Evolutionary conservation across 2,888 invertebrate species (phyloP).

Genomic region (Globia sparganii): DNA sequence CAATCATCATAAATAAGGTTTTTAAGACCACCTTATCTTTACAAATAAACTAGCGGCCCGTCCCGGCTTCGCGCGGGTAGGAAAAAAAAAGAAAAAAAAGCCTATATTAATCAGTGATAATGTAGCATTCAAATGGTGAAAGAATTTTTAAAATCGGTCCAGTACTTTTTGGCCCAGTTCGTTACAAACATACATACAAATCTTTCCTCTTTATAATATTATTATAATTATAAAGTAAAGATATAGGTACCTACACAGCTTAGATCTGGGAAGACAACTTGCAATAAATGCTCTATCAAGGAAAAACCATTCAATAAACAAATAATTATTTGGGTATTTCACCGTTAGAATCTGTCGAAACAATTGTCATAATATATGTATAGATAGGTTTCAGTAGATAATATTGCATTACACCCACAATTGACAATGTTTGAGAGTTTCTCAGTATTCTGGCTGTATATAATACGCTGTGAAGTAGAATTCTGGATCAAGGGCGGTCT

Average conservation of each 20-base stretch:
- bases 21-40: conserved; percentile 24
- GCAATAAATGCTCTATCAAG: neutral
- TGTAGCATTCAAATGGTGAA: too few relatives aligned
- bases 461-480: conserved; percentile 56
- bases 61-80: too few relatives aligned
- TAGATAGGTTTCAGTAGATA: conserved; percentile 37
- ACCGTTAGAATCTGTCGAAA: conserved; percentile 25
- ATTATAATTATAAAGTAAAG: too few relatives aligned
- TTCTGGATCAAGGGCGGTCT: conserved; percentile 64
- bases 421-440: conserved; percentile 52
- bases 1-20: conserved; percentile 13
- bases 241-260: too few relatives aligned
- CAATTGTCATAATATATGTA: conserved; percentile 27
- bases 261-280: neutral
- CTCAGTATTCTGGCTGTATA: conserved; percentile 57
- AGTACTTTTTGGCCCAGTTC: too few relatives aligned
- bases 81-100: too few relatives aligned
- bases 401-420: conserved; percentile 41
- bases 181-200: too few relatives aligned
- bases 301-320: neutral
- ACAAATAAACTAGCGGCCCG: too few relatives aligned
- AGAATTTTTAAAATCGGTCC: too few relatives aligned
- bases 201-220: too few relatives aligned
- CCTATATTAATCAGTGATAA: too few relatives aligned
- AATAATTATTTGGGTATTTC: conserved; percentile 23